Conservation (phyloP, 2,888 invertebrate species). For the Euplexia lucipara region DNA sequence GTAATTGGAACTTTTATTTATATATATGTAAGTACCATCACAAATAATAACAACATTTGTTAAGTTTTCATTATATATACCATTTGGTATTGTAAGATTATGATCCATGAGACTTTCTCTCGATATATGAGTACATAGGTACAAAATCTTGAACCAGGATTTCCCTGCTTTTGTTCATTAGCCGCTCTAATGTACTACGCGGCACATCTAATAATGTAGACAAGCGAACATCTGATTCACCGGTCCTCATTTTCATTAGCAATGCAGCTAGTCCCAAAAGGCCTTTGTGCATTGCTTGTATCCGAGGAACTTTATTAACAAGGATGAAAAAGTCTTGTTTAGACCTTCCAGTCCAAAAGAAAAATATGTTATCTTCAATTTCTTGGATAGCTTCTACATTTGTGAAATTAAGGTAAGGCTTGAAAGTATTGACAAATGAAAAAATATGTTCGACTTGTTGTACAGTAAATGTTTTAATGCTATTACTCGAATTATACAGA, state of each 20-base stretch:
- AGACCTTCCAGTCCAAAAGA: constrained; percentile 36
- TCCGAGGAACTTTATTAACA: constrained; percentile 33
- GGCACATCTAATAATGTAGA: constrained; percentile 18
- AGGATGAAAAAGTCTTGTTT: constrained; percentile 32
- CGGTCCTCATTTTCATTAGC: constrained; percentile 17
- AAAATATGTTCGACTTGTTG: constrained; percentile 25
- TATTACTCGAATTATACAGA: constrained; percentile 3
- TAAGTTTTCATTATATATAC: constrained; percentile 31
- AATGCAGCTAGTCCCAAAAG: constrained; percentile 28
- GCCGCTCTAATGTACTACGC: constrained; percentile 17
- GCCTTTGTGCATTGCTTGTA: constrained; percentile 25
- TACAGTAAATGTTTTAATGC: neutral
- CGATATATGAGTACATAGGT: constrained; percentile 30
- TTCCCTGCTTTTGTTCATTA: constrained; percentile 37
- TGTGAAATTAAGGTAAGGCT: constrained; percentile 28
- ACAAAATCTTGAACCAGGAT: constrained; percentile 48
- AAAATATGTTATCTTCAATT: constrained; percentile 35
- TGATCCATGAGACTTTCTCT: constrained; percentile 34
- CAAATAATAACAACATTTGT: constrained; percentile 25
- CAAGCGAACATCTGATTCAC: constrained; percentile 21
- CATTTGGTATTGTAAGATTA: constrained; percentile 39
- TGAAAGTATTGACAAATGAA: constrained; percentile 27
- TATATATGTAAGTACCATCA: constrained; percentile 18
- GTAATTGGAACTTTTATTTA: constrained; percentile 32
- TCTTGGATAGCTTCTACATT: constrained; percentile 21